Percentiles rank a stretch among this genome's conserved stretches.
phyloP scores from a whole-genome alignment of 2,888 invertebrate genomes.

The Prosapia bicincta region DNA sequence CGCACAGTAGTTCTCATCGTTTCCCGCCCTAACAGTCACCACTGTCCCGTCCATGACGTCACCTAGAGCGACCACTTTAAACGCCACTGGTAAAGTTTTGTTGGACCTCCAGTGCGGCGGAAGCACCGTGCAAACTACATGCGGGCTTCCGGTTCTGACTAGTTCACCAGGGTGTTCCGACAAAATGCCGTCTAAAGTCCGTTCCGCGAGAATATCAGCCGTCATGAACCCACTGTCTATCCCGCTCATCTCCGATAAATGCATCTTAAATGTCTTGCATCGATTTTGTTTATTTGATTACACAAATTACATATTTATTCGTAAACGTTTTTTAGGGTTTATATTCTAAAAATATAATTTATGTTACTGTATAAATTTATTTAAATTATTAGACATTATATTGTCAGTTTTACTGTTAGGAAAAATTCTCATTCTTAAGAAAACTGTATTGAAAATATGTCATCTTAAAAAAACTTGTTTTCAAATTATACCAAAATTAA shows the following conservation, averaged over 20 bases:
- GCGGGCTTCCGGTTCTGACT: conserved; percentile 91
- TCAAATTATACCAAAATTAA: too few relatives aligned
- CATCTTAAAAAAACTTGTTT: too few relatives aligned
- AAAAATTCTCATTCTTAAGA: too few relatives aligned
- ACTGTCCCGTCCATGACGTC: conserved; percentile 92
- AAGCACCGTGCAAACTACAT: conserved; percentile 82
- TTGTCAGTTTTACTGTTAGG: too few relatives aligned
- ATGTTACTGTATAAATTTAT: too few relatives aligned
- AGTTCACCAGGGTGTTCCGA: conserved; percentile 92
- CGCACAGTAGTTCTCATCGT: conserved; percentile 95
- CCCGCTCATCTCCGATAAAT: conserved; percentile 26
- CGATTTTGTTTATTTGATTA: background rate
- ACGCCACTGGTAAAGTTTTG: conserved; percentile 93
- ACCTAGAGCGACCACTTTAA: conserved; percentile 90
- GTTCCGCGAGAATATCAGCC: conserved; percentile 77
- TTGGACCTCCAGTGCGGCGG: conserved; percentile 97
- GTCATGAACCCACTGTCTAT: conserved; percentile 52
- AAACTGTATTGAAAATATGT: too few relatives aligned
- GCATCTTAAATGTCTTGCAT: background rate
- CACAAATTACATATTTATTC: too few relatives aligned
- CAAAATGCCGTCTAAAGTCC: conserved; percentile 77
- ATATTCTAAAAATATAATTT: too few relatives aligned
- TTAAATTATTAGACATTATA: too few relatives aligned
- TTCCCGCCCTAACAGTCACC: conserved; percentile 91
- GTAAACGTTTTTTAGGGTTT: too few relatives aligned